Evolutionary conservation across 2,797 vertebrate species (phyloP), one percentile per base, ranked within the genome.

Genomic region (Falco rusticolus): DNA sequence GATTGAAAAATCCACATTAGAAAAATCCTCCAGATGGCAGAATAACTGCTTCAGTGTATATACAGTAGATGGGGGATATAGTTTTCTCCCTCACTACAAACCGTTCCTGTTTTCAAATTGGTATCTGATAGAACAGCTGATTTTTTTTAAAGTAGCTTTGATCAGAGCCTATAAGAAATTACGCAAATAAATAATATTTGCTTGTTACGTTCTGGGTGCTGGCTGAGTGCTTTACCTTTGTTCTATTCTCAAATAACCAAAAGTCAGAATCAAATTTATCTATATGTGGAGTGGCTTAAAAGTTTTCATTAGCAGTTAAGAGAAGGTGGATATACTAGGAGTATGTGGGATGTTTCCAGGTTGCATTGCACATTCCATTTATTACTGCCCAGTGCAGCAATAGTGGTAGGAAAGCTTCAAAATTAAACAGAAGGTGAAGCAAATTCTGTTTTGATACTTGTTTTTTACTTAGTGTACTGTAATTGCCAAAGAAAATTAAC

Each of bases 21-120:
- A 65, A 79, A 51, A 87, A 50, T 84, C 96, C 97, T 97, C 93
- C 96, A 97, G 97, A 74, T 95, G 97, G 96, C 97, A 95, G 96
- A 95, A 65, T 96, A 90, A 61, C 89, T 93, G 68, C 59, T 96
- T 85, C 88, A 86, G 76, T 94, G 34, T 41, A 43, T 81, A 24
- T 48, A 19, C 63, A 21, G 83, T 74, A 81, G 68, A 26, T 79
- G 28, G 66, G 43, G 43, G 81, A 69, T 89, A 12, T 57, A 31
- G 48, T 87, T 80, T 87, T 59, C 61, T 89, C 37, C 26, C 34
- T 93, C 17, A 16, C 25, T 39, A 26, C 34, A 65, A 53, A 82
- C 34, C 45, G 18, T 54, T 68, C 17, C 61, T 71, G 24, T 3
- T 66, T 74, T 34, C 4, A 0, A 63, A 66, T 60, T 78, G 60